A percentile compares a stretch with the other conserved stretches of the same genome.
phyloP scores from a whole-genome alignment of 2,113 vertebrate genomes.

The Camelus dromedarius region DNA sequence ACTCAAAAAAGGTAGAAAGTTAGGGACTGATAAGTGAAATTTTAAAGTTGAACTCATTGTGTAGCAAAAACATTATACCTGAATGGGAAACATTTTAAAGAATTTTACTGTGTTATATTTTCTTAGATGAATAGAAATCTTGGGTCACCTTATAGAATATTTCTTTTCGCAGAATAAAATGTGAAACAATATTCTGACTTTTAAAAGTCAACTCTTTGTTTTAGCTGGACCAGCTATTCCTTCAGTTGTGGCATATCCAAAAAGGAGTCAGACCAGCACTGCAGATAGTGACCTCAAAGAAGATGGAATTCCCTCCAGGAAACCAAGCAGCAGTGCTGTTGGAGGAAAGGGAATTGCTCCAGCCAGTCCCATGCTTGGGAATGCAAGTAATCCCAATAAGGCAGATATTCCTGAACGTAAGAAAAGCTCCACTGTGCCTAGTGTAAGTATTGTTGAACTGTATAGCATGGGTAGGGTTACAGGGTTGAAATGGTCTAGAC shows the following conservation, averaged over 20 bases:
- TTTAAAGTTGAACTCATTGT: constrained; percentile 20
- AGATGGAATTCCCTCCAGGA: constrained; percentile 92
- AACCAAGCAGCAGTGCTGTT: constrained; percentile 88
- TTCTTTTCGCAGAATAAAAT: constrained; percentile 47
- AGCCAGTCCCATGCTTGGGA: constrained; percentile 96
- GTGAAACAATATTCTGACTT: constrained; percentile 6
- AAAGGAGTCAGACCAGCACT: constrained; percentile 95
- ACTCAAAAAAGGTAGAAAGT: neutral
- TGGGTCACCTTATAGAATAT: neutral
- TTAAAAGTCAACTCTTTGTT: constrained; percentile 52
- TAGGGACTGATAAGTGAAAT: neutral
- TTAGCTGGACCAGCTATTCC: constrained; percentile 94
- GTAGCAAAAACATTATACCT: neutral
- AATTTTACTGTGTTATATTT: neutral
- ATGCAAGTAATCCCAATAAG: constrained; percentile 98
- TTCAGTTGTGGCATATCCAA: constrained; percentile 92
- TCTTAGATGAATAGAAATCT: neutral
- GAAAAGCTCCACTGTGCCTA: constrained; percentile 93
- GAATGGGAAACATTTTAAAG: neutral
- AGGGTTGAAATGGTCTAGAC: accelerated
- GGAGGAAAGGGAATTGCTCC: constrained; percentile 92
- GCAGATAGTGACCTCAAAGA: constrained; percentile 93
- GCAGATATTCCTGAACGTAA: constrained; percentile 98
- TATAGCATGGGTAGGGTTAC: accelerated
- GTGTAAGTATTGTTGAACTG: constrained; percentile 88